These are phyloP conservation scores for Tamias sibiricus DNA, from an alignment of 2,113 vertebrate species.

Conservation along the genomic window DNA sequence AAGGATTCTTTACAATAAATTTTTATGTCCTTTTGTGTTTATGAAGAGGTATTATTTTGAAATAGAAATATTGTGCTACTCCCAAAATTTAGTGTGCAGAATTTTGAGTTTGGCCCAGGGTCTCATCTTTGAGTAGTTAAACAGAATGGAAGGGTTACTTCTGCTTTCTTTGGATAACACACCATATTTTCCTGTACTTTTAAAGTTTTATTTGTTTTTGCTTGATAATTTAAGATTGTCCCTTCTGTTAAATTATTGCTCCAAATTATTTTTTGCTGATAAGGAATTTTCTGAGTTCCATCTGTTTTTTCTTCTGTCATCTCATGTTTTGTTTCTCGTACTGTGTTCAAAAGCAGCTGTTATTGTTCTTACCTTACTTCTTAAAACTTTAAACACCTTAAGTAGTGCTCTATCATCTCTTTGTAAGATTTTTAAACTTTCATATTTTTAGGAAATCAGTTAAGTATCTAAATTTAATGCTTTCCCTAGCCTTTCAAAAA, in stretches of 20 bases:
- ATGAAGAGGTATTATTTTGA: conserved; percentile 32
- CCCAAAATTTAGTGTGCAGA: background rate
- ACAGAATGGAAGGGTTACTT: conserved; percentile 5
- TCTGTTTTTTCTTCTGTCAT: background rate
- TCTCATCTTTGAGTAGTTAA: conserved; percentile 3
- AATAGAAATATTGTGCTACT: background rate
- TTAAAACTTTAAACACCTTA: conserved; percentile 32
- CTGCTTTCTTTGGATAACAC: conserved; percentile 26
- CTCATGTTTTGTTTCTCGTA: background rate
- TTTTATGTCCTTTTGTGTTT: conserved; percentile 42
- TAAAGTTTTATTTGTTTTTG: background rate
- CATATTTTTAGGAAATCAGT: background rate
- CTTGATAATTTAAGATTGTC: conserved; percentile 15
- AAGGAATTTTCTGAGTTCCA: conserved; percentile 35
- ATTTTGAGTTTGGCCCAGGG: background rate
- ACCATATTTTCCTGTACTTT: conserved; percentile 40
- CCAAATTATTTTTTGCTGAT: conserved; percentile 27
- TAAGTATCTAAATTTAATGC: conserved; percentile 50
- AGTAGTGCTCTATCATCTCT: background rate
- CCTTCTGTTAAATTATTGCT: background rate
- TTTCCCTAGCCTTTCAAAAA: conserved; percentile 9
- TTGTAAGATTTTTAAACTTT: background rate
- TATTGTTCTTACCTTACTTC: background rate
- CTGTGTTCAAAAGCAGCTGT: conserved; percentile 27
- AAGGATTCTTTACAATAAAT: background rate